Conservation (phyloP, 1,140 invertebrate genomes). For the Patella vulgata region DNA sequence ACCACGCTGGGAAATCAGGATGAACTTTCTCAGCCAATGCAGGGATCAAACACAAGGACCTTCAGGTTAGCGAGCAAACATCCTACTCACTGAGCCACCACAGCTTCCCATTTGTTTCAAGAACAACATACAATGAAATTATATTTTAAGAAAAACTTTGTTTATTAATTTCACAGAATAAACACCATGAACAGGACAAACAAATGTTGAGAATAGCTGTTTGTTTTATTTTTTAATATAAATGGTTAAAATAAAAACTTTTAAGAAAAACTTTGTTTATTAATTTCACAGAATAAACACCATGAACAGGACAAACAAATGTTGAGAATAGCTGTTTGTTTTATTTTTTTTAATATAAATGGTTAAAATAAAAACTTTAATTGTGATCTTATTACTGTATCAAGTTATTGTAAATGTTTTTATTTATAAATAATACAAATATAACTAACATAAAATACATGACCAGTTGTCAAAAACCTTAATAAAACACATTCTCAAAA, state of each 20-base stretch:
- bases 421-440: too few species aligned
- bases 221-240: background rate
- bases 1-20: too few species aligned
- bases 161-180: background rate
- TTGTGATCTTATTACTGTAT: too few species aligned
- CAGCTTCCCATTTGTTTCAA: background rate
- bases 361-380: conserved; percentile 5
- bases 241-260: conserved; percentile 3
- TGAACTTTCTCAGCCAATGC: too few species aligned
- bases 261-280: background rate
- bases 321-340: background rate
- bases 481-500: too few species aligned
- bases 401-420: too few species aligned
- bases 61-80: too few species aligned
- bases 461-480: too few species aligned
- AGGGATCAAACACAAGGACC: too few species aligned
- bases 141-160: background rate
- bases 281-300: background rate
- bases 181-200: background rate
- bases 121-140: background rate
- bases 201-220: background rate
- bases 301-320: background rate
- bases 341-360: background rate
- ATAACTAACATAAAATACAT: too few species aligned
- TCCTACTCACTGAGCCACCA: too few species aligned